Base-by-base conservation (phyloP, 2,113 vertebrate species). In the Formicarius rufipectus region DNA sequence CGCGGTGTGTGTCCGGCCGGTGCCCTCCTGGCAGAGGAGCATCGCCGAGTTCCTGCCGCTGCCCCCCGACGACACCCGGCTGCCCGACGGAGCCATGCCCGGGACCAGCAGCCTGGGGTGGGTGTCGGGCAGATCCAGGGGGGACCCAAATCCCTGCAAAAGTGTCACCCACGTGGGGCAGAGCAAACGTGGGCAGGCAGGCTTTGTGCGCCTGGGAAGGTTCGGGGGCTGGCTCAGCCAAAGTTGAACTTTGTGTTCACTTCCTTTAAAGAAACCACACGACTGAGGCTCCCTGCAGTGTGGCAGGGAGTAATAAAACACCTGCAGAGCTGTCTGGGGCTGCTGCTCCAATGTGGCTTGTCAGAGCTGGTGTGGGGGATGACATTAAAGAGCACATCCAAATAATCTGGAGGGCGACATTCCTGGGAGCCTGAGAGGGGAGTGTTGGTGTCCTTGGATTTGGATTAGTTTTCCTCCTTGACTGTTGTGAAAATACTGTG, bases 21-120 rank as follows among this genome's bases (percentile, higher is more conserved):
- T 98, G 4, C 99, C 99, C 1, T 93, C 97, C 45, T 99, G 99
- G 99, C 99, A 99, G 95, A 99, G 98, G 91, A 98, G 98, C 68
- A 99, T 99, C 28, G 98, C 98, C 12, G 98, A 99, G 49, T 99
- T 99, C 97, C 99, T 99, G 37, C 98, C 97, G 1, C 97, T 97
- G 4, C 98, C 98, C 0, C 53, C 98, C 94, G 98, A 98, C 81
- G 99, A 99, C 86, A 99, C 98, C 91, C 96, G 89, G 59, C 75
- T 68, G 20, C 98, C 98, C 35, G 96, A 97, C 5, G 69, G 68
- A 52, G 98, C 98, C 24, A 96, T 97, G 55, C 98, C 98, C 1
- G 98, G 98, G 20, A 98, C 98, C 94, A 99, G 99, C 59, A 98
- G 99, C 22, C 83, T 97, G 84, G 97, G 97, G 99, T 99, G 98